Evolutionary conservation across 2,888 invertebrate species (phyloP), one percentile per base, ranked within the genome.

Genomic region (Polietes domitor): DNA sequence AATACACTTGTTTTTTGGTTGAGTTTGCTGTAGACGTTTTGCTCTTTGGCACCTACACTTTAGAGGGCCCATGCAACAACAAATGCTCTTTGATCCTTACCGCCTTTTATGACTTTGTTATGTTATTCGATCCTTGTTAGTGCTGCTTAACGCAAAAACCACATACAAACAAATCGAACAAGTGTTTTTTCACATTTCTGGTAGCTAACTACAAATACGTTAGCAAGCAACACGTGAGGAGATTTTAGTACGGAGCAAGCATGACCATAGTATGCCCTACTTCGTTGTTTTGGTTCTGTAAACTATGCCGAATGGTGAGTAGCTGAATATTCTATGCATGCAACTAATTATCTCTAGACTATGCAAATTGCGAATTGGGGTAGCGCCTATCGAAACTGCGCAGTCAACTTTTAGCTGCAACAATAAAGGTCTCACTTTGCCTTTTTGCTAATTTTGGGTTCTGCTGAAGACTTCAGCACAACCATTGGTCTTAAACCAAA

Each of bases 161-260:
- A 50, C 84, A 84, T 76, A 80, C 41, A 73, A 80, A 58, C n/a
- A 41, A 68, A 65, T 76, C 68, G 75, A 84, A 84, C 81, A 84
- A 84, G 84, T 84, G 84, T 84, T 79, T 70, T 73, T 75, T 32
- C 43, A 43, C 37, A 37, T 73, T 41, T 37, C 55, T 63, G 63
- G 78, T 21, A 78, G 55, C 43, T 53, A 21, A 21, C 21, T 53
- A 21, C 5, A 21, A 21, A 3, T 53, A 21, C 5, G n/a, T 75
- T 75, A 19, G 26, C 41, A 19, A 41, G n/a, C 9, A 37, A 9
- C 37, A 7, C 1, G 3, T n/a, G 70, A 37, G n/a, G 37, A n/a
- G 47, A 47, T 12, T 10, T 47, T 47, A 1, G 15, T 12, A n/a
- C 6, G 15, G 47, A n/a, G 47, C 12, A 12, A n/a, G 15, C 2